Evolutionary conservation across 1,140 invertebrate genomes (phyloP).

Genomic region (Cepaea nemoralis): DNA sequence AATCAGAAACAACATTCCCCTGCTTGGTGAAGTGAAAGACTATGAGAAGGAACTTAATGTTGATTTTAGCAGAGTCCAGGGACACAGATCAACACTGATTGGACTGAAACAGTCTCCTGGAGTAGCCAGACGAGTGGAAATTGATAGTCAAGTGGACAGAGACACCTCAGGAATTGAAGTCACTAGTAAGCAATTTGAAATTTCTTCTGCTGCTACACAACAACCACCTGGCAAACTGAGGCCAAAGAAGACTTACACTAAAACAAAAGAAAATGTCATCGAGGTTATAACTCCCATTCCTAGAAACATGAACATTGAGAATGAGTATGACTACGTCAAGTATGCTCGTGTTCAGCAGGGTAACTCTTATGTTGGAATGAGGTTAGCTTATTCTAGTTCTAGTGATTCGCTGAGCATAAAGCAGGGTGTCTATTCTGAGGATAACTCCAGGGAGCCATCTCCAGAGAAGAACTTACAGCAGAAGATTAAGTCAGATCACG

Average conservation of each 20-base stretch:
- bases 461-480: constrained; percentile 57
- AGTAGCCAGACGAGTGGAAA: constrained; percentile 63
- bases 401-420: constrained; percentile 57
- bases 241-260: background rate
- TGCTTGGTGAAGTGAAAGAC: constrained; percentile 64
- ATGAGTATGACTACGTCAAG: constrained; percentile 79
- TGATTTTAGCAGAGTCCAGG: constrained; percentile 52
- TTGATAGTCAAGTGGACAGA: constrained; percentile 44
- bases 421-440: constrained; percentile 41
- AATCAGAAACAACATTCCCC: constrained; percentile 70
- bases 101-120: constrained; percentile 69
- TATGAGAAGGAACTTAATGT: constrained; percentile 61
- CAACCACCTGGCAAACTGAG: background rate
- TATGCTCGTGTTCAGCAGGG: constrained; percentile 82
- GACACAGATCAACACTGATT: constrained; percentile 64
- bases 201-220: background rate
- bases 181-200: constrained; percentile 30
- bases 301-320: constrained; percentile 59
- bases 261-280: constrained; percentile 30
- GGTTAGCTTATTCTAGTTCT: constrained; percentile 76
- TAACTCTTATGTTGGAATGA: constrained; percentile 85
- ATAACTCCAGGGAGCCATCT: constrained; percentile 57
- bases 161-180: constrained; percentile 58
- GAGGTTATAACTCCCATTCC: constrained; percentile 44
- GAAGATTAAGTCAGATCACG: constrained; percentile 47